phyloP scores from a whole-genome alignment of 2,113 vertebrate species.

The Semnopithecus entellus region DNA sequence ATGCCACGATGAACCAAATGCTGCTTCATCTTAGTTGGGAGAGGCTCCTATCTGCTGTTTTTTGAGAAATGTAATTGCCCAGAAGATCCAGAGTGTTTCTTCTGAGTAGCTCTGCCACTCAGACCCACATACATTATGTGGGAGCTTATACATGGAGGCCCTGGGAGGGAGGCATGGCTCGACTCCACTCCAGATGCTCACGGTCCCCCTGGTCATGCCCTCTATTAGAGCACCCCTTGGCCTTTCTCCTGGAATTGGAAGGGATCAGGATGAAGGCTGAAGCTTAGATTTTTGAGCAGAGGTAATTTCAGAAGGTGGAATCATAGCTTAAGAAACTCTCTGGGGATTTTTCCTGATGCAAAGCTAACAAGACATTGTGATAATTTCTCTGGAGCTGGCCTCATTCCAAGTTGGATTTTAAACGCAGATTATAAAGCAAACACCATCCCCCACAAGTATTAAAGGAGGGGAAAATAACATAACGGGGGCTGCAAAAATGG shows the following conservation, averaged over 20 bases:
- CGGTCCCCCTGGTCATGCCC: slow-evolving; percentile 72
- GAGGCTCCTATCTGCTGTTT: neutral
- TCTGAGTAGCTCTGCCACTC: slow-evolving; percentile 21
- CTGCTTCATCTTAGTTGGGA: neutral
- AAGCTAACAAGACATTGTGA: slow-evolving; percentile 87
- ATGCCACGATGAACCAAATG: neutral
- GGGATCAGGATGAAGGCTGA: slow-evolving; percentile 82
- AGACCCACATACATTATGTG: slow-evolving; percentile 60
- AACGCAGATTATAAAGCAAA: slow-evolving; percentile 90
- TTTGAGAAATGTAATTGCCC: slow-evolving; percentile 55
- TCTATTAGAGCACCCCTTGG: slow-evolving; percentile 78
- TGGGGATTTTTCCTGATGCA: slow-evolving; percentile 84
- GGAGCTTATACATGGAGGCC: slow-evolving; percentile 50
- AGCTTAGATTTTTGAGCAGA: slow-evolving; percentile 85
- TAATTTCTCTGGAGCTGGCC: slow-evolving; percentile 86
- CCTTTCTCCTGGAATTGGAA: slow-evolving; percentile 83
- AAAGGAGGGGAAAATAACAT: slow-evolving; percentile 86
- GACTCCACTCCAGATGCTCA: slow-evolving; percentile 61
- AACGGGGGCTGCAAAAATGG: slow-evolving; percentile 86
- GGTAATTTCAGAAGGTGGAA: slow-evolving; percentile 87
- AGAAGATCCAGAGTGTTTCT: neutral
- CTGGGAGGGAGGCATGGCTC: slow-evolving; percentile 39
- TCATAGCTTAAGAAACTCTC: slow-evolving; percentile 85
- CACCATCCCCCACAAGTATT: slow-evolving; percentile 88
- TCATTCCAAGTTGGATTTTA: slow-evolving; percentile 88